Conservation (phyloP, 2,888 invertebrate genomes). For the Parnassius smintheus region DNA sequence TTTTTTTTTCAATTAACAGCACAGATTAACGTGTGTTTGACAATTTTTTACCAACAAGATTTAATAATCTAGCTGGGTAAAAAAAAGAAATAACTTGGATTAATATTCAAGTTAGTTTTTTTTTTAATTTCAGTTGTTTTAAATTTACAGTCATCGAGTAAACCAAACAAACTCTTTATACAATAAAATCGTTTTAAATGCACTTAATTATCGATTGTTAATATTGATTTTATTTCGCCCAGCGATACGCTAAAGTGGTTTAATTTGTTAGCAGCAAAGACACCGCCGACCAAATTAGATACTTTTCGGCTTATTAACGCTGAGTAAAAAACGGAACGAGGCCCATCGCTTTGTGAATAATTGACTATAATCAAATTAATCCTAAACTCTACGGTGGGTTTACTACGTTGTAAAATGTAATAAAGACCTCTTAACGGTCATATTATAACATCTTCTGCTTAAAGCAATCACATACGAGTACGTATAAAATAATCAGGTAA, state of each 20-base stretch:
- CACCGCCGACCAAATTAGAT: constrained; percentile 77
- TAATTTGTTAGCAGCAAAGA: constrained; percentile 78
- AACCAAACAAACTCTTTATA: constrained; percentile 60
- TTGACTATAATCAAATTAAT: constrained; percentile 81
- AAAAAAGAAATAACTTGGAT: neutral
- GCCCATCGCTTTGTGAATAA: constrained; percentile 76
- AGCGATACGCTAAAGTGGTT: constrained; percentile 79
- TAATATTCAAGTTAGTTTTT: constrained; percentile 9
- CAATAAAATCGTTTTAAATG: constrained; percentile 63
- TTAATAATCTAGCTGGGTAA: constrained; percentile 15
- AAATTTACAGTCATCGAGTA: constrained; percentile 31
- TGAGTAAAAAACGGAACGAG: constrained; percentile 70
- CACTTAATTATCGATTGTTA: constrained; percentile 79
- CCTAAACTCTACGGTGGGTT: constrained; percentile 80
- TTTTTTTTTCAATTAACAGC: constrained; percentile 35
- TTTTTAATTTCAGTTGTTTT: constrained; percentile 20
- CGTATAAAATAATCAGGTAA: too few species aligned
- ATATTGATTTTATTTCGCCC: constrained; percentile 73
- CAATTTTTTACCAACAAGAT: constrained; percentile 30
- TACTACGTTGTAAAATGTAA: constrained; percentile 77
- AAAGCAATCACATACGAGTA: constrained; percentile 32
- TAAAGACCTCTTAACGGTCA: constrained; percentile 74
- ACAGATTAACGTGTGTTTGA: constrained; percentile 51
- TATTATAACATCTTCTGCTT: constrained; percentile 62
- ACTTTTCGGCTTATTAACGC: constrained; percentile 78